These are phyloP conservation scores for Drosophila robusta DNA, from an alignment of 2,888 invertebrate genomes.

Conservation along the genomic window DNA sequence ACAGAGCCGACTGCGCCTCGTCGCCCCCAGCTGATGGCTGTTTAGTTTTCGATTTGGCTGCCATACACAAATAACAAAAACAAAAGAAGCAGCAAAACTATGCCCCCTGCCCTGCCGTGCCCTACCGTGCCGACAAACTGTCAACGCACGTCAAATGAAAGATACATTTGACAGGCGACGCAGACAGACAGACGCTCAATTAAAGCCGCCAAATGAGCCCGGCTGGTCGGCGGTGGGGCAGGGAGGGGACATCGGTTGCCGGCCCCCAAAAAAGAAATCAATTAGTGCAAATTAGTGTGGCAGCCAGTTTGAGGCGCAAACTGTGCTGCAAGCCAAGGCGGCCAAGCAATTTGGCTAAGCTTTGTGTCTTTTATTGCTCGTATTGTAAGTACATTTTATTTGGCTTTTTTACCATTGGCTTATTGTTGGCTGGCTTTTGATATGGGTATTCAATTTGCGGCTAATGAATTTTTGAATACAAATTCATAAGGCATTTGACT, in stretches of 20 bases:
- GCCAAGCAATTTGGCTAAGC: constrained; percentile 16
- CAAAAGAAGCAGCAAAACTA: constrained; percentile 36
- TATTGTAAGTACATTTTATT: constrained; percentile 65
- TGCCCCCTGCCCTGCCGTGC: constrained; percentile 15
- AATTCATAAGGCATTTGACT: constrained; percentile 74
- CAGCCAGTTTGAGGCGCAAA: constrained; percentile 33
- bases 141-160: constrained; percentile 71
- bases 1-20: constrained; percentile 21
- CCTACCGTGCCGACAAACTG: constrained; percentile 54
- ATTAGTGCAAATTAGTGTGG: constrained; percentile 76
- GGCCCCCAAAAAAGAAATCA: constrained; percentile 66
- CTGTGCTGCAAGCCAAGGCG: constrained; percentile 17
- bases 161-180: constrained; percentile 67
- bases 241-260: constrained; percentile 22
- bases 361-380: constrained; percentile 20
- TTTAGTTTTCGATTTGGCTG: constrained; percentile 75
- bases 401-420: constrained; percentile 37
- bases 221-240: constrained; percentile 13
- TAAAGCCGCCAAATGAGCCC: constrained; percentile 62
- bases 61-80: constrained; percentile 22
- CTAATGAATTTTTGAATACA: constrained; percentile 77
- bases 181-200: constrained; percentile 59
- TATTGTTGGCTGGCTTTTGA: constrained; percentile 63
- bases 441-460: constrained; percentile 65
- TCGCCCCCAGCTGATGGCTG: constrained; percentile 41